Base-by-base conservation (phyloP, 1,140 invertebrate species). In the Ceratoteleas bidentatus region DNA sequence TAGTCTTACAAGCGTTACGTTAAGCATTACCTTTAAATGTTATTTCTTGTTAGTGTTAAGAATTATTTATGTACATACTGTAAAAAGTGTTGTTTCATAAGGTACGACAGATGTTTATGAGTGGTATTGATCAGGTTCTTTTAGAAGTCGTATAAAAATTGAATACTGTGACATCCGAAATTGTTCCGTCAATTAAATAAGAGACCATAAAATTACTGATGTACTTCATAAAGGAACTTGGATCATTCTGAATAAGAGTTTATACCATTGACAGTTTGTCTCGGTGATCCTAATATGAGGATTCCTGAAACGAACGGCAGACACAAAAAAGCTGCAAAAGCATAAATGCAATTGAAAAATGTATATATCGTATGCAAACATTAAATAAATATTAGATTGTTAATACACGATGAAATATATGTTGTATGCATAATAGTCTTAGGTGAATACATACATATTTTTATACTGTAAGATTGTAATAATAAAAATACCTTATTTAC, bases 1-100 rank as follows among this genome's bases (percentile, higher is more conserved):
- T 76, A 77, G 58, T 74, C 70, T 52, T 65, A 53, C 38, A 72
- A 66, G 40, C 38, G 57, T 62, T 72, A 75, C 10, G 7, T 66
- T 72, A 76, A 68, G 70, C 9, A 49, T 75, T 66, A 38, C 52
- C 38, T 72, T 47, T 70, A 79, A 79, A 62, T 34, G 47, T 75
- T 79, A 70, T 57, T 68, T 72, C 56, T 69, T 76, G 57, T 64
- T 84, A 84, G 56, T 11, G 73, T 84, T 85, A 87, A 85, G 84
- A 60, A 77, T 80, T 78, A 49, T 76, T 81, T 65, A 81, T 90
- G 88, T 90, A 90, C 85, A 90, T 90, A 90, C 70, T 90, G 89
- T 90, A 90, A 87, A 90, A 90, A 90, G 88, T 53, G 80, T 78
- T 90, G 88, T 89, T 89, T 86, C 76, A 86, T 89, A 89, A 86